Base-by-base conservation (phyloP, 2,113 vertebrate species). In the Morone chrysops region DNA sequence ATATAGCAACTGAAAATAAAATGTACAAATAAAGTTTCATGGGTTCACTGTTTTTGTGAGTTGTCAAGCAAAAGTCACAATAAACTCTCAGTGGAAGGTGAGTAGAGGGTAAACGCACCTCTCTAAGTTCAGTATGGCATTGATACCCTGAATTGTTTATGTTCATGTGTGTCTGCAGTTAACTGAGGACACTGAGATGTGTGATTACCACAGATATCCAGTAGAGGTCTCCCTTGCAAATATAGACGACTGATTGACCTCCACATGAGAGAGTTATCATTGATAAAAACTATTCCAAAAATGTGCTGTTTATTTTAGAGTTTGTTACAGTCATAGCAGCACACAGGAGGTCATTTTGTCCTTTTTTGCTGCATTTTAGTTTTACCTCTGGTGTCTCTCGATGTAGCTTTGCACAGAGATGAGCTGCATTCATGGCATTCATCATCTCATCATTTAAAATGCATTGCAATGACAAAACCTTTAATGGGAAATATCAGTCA, bases 221-320 rank as follows among this genome's bases (percentile, higher is more conserved):
- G 17, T 20, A 92, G 90, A 83, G 51, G 86, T 22, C 84, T 14
- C 81, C 60, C 57, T 1, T 47, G 67, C 6, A 25, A 40, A 61
- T 16, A 25, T 1, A 63, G 4, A 50, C 12, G 8, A 38, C 43
- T 38, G 11, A 48, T 43, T n/a, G 54, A 70, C 18, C 17, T 47
- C 4, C 17, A 51, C 9, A 14, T 4, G 11, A 17, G 1, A 47
- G 6, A 70, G 1, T 40, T 6, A 6, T 63, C 11, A 22, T 50
- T 20, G 8, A 53, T 48, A 62, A 57, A 61, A 47, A 40, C 13
- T 22, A 13, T 22, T 45, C 2, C 56, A 1, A 61, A 38, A 38
- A 51, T 51, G 1, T 50, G 0, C 2, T 51, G 8, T 61, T 61
- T 22, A 63, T 50, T 48, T 25, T 61, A 7, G 2, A 36, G 22